Conservation (phyloP, 2,888 invertebrate genomes). For the Protophormia terraenovae region DNA sequence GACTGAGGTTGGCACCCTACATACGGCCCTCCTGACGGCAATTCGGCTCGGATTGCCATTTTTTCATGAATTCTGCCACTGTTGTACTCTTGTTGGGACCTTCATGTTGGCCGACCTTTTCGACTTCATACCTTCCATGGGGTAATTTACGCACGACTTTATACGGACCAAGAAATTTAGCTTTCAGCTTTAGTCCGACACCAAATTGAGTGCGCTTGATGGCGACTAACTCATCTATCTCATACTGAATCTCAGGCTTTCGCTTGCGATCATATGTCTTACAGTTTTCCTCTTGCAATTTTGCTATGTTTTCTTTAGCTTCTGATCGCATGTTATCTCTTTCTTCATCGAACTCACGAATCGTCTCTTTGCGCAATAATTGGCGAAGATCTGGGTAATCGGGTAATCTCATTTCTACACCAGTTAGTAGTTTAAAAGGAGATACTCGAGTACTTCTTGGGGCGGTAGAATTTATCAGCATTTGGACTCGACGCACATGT, state of each 20-base stretch:
- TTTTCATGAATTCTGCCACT: constrained; percentile 19
- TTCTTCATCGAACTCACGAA: neutral
- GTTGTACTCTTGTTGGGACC: constrained; percentile 9
- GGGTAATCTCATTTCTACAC: constrained; percentile 25
- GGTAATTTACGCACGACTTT: neutral
- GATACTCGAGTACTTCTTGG: constrained; percentile 17
- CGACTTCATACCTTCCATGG: constrained; percentile 22
- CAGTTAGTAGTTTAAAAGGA: constrained; percentile 4
- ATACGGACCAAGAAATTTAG: constrained; percentile 52
- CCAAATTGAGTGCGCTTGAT: constrained; percentile 56
- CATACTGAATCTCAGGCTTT: constrained; percentile 2
- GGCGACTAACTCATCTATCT: constrained; percentile 31
- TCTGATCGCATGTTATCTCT: neutral
- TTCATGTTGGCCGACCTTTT: constrained; percentile 29
- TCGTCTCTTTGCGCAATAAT: neutral
- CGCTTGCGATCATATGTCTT: constrained; percentile 1
- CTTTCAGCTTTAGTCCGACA: constrained; percentile 28
- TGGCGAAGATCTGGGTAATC: neutral
- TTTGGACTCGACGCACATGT: neutral
- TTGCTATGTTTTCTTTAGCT: neutral
- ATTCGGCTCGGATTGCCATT: constrained; percentile 26
- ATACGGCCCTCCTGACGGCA: constrained; percentile 68
- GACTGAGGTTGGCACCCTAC: constrained; percentile 27
- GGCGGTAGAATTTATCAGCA: neutral
- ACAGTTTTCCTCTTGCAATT: constrained; percentile 16